Percentiles rank a stretch among this genome's conserved stretches.
Conservation (phyloP, 2,113 vertebrate species). For the Seriola dumerili region DNA sequence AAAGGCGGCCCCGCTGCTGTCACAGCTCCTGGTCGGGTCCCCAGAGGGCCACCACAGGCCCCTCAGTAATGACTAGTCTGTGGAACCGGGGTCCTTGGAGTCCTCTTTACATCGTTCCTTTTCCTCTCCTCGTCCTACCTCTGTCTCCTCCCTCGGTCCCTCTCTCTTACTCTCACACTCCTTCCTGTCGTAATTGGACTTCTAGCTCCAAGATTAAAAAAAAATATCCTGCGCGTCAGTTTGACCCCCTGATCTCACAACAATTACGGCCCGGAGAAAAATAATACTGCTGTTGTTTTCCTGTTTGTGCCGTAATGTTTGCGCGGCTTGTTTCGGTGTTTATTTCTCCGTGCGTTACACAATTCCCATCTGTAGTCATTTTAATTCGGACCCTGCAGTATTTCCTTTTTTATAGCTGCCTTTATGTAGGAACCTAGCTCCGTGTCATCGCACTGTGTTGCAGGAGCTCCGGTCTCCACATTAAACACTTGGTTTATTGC, state of each 20-base stretch:
- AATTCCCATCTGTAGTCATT: conserved; percentile 19
- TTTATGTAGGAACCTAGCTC: background rate
- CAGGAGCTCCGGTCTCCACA: background rate
- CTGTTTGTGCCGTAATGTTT: background rate
- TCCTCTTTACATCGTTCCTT: conserved; percentile 40
- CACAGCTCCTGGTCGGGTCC: conserved; percentile 53
- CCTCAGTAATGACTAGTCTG: conserved; percentile 66
- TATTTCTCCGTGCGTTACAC: background rate
- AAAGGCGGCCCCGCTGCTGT: conserved; percentile 59
- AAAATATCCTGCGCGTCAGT: conserved; percentile 9
- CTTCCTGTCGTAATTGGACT: conserved; percentile 53
- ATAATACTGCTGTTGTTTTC: background rate
- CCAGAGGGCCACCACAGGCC: conserved; percentile 46
- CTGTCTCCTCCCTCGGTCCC: conserved; percentile 13
- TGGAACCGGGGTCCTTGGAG: conserved; percentile 49
- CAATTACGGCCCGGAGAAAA: conserved; percentile 39
- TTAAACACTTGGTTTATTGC: background rate
- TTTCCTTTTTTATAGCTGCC: background rate
- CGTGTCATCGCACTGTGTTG: background rate
- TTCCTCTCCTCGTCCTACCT: conserved; percentile 33
- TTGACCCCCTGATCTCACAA: conserved; percentile 52
- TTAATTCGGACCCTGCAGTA: background rate
- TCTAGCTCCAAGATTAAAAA: conserved; percentile 19
- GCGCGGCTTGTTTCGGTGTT: conserved; percentile 8
- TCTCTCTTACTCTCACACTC: conserved; percentile 7